These are phyloP conservation scores for Drusus annulatus DNA, from an alignment of 1,140 invertebrate genomes.

Conservation along the genomic window DNA sequence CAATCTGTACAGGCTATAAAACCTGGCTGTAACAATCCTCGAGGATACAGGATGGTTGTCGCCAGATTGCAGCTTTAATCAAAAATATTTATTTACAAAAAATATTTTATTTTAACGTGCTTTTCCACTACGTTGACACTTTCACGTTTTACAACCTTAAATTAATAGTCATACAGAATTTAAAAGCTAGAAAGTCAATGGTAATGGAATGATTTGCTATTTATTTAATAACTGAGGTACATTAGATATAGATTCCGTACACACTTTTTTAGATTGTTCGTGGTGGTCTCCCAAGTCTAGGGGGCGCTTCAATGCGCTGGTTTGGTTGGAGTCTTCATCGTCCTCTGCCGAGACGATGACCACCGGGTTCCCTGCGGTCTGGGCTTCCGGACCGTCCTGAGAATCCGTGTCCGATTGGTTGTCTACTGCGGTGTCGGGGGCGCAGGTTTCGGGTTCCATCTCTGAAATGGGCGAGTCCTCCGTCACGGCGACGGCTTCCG, in stretches of 20 bases:
- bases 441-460: neutral
- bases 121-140: slow-evolving; percentile 12
- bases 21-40: no score
- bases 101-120: slow-evolving; percentile 14
- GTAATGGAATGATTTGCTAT: slow-evolving; percentile 53
- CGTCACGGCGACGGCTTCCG: no score
- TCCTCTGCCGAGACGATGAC: slow-evolving; percentile 49
- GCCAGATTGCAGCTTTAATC: neutral
- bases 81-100: slow-evolving; percentile 19
- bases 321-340: slow-evolving; percentile 23
- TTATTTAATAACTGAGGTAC: slow-evolving; percentile 50
- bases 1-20: no score
- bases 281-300: slow-evolving; percentile 28
- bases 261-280: slow-evolving; percentile 51
- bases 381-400: neutral
- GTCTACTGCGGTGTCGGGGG: slow-evolving; percentile 1
- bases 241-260: slow-evolving; percentile 47
- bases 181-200: slow-evolving; percentile 43
- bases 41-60: no score
- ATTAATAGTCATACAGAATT: slow-evolving; percentile 25
- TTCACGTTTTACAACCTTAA: slow-evolving; percentile 36
- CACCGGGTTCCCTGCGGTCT: slow-evolving; percentile 23
- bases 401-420: neutral
- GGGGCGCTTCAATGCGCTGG: slow-evolving; percentile 41
- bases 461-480: neutral